Evolutionary conservation across 2,888 invertebrate genomes (phyloP), one percentile per base, ranked within the genome.

Genomic region (Oscheius sp.): DNA sequence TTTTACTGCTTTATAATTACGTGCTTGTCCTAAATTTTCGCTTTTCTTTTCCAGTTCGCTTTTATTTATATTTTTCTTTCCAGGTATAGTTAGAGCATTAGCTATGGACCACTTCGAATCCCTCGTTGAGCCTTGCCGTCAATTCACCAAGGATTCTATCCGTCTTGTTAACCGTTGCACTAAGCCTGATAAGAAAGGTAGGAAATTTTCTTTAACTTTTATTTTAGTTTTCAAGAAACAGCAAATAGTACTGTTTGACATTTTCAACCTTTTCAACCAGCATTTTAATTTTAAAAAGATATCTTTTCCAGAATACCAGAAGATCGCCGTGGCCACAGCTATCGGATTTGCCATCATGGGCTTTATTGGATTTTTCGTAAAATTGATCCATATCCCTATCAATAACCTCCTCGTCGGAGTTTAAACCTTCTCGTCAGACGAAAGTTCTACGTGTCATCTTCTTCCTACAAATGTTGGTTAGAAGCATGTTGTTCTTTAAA

Each of bases 281-380:
- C n/a, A n/a, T n/a, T n/a, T n/a, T n/a, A n/a, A n/a, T n/a, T 35
- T 35, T 35, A 3, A 3, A 6, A 35, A 35, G 35, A 35, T 6
- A 52, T 13, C 73, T 27, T 41, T 85, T 86, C 81, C 80, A 95
- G 99, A 99, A 91, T 99, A 99, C 91, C 97, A 98, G 90, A 99
- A 99, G 91, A 99, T 99, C 88, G 99, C 98, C 29, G 94, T 98
- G 85, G 99, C 99, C 72, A 99, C 99, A 76, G 98, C 98, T 3
- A 96, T 99, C 88, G 99, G 99, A 73, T 99, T 99, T 92, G 96
- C 95, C 90, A 97, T 99, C 90, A 99, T 99, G 99, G 99, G 99
- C 73, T 99, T 99, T 91, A 99, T 99, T 89, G 99, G 99, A 86
- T 99, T 99, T 92, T 99, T 99, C 87, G 99, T 99, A 46, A 99